Evolutionary conservation across 2,797 vertebrate species (phyloP), one percentile per base, ranked within the genome.

Genomic region (Galaxias olidus): DNA sequence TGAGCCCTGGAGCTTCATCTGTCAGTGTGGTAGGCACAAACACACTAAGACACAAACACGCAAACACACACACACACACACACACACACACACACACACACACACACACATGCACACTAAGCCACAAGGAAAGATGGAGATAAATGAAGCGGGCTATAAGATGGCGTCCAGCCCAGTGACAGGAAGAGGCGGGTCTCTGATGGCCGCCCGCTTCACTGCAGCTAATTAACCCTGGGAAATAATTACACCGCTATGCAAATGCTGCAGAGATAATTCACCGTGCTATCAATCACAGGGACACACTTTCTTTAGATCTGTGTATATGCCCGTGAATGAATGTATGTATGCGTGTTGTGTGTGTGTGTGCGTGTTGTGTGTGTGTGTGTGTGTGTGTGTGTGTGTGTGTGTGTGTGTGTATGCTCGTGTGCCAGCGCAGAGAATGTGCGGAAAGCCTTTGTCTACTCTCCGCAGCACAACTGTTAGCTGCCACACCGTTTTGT

Each of bases 201-300:
- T 93, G 94, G 91, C 75, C 53, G 90, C 79, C 88, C 90, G 92
- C 94, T 95, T 94, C 94, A 91, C 91, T 90, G 91, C 90, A 95
- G 94, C 94, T 94, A 97, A 98, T 99, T 98, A 98, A 98, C 95
- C 94, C 93, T 93, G 89, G 94, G 90, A 98, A 97, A 96, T 97
- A 97, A 98, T 97, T 96, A 95, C 92, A 93, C 90, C 93, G 94
- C 92, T 97, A 97, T 97, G 96, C 95, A 97, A 98, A 99, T 98
- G 88, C 84, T 94, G 91, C 94, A 94, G 95, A 93, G 94, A 94
- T 95, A 94, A 93, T 95, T 96, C 92, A 90, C 78, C 91, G 86
- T 90, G 89, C 91, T 94, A 93, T 92, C 89, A 94, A 94, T 97
- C 94, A 95, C 89, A 88, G 90, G 91, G 86, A 79, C 87, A 40